These are phyloP conservation scores for Parus major DNA, from an alignment of 2,113 vertebrate species.

Conservation along the genomic window DNA sequence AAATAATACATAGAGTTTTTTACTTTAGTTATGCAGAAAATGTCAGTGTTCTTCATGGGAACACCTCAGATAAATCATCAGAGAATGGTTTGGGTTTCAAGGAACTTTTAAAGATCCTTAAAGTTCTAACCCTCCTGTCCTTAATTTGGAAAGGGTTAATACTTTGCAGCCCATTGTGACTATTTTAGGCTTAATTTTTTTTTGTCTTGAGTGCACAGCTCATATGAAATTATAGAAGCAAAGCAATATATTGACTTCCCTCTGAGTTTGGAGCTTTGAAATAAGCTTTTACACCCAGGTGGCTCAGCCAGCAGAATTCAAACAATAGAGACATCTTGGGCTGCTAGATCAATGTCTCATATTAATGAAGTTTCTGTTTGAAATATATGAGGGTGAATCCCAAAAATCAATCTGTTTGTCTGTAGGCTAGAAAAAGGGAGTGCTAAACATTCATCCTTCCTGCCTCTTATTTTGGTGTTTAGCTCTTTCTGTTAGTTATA, in stretches of 20 bases:
- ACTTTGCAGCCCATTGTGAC: neutral
- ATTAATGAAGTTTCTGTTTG: neutral
- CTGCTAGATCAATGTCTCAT: neutral
- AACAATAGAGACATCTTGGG: neutral
- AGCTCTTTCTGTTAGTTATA: neutral
- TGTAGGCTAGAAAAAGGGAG: neutral
- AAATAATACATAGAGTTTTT: neutral
- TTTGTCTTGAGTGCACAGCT: neutral
- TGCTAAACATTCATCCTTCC: neutral
- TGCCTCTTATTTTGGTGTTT: neutral
- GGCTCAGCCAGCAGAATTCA: neutral
- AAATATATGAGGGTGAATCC: neutral
- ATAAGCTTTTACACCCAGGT: neutral
- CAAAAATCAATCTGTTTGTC: conserved; percentile 9
- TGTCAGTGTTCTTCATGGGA: neutral
- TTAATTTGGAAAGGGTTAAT: conserved; percentile 4
- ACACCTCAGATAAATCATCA: neutral
- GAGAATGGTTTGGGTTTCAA: neutral
- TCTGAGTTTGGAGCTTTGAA: neutral
- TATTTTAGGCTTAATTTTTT: neutral
- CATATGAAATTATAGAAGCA: neutral
- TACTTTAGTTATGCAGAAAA: neutral
- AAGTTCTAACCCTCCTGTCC: neutral
- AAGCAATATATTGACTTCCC: neutral
- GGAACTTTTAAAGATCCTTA: neutral